These are phyloP conservation scores for Limulus polyphemus DNA, from an alignment of 2,888 invertebrate species.

Conservation along the genomic window DNA sequence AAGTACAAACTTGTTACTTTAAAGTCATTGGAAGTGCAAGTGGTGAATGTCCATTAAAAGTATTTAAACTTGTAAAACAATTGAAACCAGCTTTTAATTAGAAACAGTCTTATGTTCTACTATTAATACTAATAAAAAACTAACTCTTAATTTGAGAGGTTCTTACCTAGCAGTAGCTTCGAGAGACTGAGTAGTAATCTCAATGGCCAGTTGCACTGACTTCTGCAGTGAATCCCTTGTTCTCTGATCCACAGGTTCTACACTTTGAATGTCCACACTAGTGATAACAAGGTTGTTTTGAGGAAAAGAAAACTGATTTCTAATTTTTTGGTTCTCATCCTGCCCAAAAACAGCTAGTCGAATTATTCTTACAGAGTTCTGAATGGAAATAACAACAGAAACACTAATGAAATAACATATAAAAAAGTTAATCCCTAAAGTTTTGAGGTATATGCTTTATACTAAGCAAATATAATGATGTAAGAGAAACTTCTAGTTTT, in stretches of 20 bases:
- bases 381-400: slow-evolving; percentile 12
- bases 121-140: too few species aligned
- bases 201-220: slow-evolving; percentile 43
- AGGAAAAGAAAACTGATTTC: slow-evolving; percentile 37
- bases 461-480: too few species aligned
- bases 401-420: too few species aligned
- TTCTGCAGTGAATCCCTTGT: slow-evolving; percentile 42
- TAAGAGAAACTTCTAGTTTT: too few species aligned
- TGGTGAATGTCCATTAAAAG: too few species aligned
- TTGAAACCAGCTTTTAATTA: too few species aligned
- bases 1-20: too few species aligned
- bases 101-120: too few species aligned
- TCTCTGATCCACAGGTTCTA: slow-evolving; percentile 43
- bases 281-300: slow-evolving; percentile 41
- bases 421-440: too few species aligned
- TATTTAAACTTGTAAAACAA: too few species aligned
- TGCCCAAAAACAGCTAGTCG: slow-evolving; percentile 41
- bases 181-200: slow-evolving; percentile 44
- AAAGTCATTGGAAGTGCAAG: too few species aligned
- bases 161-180: slow-evolving; percentile 41
- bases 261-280: slow-evolving; percentile 42
- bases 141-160: not conserved
- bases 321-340: slow-evolving; percentile 38
- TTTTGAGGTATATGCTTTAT: too few species aligned
- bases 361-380: slow-evolving; percentile 42